Evolutionary conservation across 2,888 invertebrate species (phyloP).

Genomic region (Smittia sp.): DNA sequence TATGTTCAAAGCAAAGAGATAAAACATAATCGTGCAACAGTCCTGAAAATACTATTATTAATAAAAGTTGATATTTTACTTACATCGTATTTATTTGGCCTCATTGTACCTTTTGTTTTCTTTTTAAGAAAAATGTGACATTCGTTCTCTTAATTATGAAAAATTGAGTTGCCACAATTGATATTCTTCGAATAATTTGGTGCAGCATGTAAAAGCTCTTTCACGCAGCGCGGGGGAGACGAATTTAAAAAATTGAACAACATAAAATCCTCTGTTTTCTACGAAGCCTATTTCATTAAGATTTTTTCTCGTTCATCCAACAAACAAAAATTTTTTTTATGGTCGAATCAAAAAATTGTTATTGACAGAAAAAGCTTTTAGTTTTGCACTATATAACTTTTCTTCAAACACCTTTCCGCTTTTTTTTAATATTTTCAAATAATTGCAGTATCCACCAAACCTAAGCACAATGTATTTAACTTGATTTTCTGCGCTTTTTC

Average conservation of each 20-base stretch:
- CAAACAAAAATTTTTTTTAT: background rate
- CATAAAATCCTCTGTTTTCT: constrained; percentile 14
- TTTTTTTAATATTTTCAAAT: constrained; percentile 18
- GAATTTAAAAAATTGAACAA: constrained; percentile 18
- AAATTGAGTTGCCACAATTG: constrained; percentile 39
- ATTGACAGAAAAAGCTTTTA: too few species aligned
- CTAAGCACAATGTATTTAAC: constrained; percentile 22
- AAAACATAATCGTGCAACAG: too few species aligned
- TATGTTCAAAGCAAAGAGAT: too few species aligned
- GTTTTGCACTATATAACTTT: too few species aligned
- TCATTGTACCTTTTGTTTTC: constrained; percentile 57
- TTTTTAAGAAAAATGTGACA: constrained; percentile 52
- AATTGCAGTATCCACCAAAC: constrained; percentile 23
- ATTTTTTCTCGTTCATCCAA: background rate
- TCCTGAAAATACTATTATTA: too few species aligned
- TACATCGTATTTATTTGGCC: constrained; percentile 57
- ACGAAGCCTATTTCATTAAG: background rate
- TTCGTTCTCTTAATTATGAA: constrained; percentile 50
- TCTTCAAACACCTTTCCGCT: constrained; percentile 18
- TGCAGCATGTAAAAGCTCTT: constrained; percentile 33
- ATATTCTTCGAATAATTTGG: constrained; percentile 17
- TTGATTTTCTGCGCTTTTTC: constrained; percentile 22
- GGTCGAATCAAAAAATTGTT: constrained; percentile 11
- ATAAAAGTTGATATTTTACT: constrained; percentile 46
- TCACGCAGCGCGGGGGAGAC: background rate